These are phyloP conservation scores for Aleadryas rufinucha DNA, from an alignment of 2,113 vertebrate genomes.

Conservation along the genomic window DNA sequence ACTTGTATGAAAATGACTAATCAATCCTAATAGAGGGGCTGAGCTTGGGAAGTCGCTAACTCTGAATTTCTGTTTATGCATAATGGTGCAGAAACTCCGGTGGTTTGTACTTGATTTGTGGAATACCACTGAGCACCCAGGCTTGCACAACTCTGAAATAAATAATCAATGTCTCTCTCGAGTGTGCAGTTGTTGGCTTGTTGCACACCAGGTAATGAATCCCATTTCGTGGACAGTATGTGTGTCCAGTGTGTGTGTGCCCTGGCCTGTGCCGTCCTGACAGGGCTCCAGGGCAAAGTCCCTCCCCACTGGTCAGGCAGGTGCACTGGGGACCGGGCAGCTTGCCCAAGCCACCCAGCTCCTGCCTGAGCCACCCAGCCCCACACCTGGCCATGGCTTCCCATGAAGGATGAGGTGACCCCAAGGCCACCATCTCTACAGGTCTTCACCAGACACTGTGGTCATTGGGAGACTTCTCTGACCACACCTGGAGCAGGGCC, in stretches of 20 bases:
- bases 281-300: background rate
- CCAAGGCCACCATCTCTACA: background rate
- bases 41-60: background rate
- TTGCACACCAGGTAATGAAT: background rate
- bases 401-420: background rate
- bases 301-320: background rate
- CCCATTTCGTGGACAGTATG: background rate
- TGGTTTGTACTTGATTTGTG: background rate
- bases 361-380: background rate
- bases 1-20: background rate
- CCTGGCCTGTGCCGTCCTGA: accelerated
- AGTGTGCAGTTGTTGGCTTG: background rate
- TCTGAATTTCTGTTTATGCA: background rate
- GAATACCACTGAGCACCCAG: background rate
- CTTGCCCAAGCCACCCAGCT: background rate
- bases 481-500: accelerated
- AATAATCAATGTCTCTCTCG: background rate
- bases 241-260: background rate
- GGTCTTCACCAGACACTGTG: accelerated
- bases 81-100: background rate
- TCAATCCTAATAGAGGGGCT: background rate
- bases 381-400: background rate
- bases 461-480: accelerated
- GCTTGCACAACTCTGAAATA: background rate
- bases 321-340: background rate